A percentile compares a stretch with the other conserved stretches of the same genome.
These are phyloP conservation scores for Aphelenchoides fujianensis DNA, from an alignment of 1,140 invertebrate genomes.

Conservation along the genomic window DNA sequence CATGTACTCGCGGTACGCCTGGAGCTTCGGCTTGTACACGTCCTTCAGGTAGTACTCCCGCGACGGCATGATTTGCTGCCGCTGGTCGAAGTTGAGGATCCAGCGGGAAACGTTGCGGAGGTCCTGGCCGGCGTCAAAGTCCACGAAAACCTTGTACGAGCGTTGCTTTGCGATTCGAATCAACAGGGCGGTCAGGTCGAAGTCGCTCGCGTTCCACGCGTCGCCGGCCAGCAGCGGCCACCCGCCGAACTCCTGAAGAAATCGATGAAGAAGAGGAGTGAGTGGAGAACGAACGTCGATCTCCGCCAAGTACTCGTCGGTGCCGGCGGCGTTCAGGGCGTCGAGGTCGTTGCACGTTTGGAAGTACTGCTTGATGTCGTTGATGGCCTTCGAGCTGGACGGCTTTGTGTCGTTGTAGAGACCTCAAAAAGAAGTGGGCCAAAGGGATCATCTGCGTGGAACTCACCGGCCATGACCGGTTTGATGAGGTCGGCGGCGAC, in stretches of 20 bases:
- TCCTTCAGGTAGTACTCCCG: constrained; percentile 60
- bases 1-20: constrained; percentile 48
- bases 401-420: constrained; percentile 14
- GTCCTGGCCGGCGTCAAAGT: constrained; percentile 49
- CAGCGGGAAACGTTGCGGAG: constrained; percentile 41
- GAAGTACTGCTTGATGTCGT: constrained; percentile 37
- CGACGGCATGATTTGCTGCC: constrained; percentile 47
- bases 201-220: constrained; percentile 33
- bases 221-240: constrained; percentile 52
- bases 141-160: constrained; percentile 47
- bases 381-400: constrained; percentile 33
- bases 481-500: constrained; percentile 46
- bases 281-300: constrained; percentile 19
- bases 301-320: constrained; percentile 16
- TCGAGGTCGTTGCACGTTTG: constrained; percentile 37
- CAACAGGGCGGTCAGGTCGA: constrained; percentile 44
- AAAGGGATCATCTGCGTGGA: constrained; percentile 15
- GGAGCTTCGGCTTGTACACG: constrained; percentile 55
- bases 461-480: constrained; percentile 34
- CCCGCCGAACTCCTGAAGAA: constrained; percentile 38
- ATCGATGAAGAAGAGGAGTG: neutral
- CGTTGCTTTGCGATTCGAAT: constrained; percentile 35
- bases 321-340: constrained; percentile 20
- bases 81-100: constrained; percentile 54
- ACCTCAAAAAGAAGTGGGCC: neutral